Evolutionary conservation across 2,797 vertebrate species (phyloP).

Genomic region (Notolabrus celidotus): DNA sequence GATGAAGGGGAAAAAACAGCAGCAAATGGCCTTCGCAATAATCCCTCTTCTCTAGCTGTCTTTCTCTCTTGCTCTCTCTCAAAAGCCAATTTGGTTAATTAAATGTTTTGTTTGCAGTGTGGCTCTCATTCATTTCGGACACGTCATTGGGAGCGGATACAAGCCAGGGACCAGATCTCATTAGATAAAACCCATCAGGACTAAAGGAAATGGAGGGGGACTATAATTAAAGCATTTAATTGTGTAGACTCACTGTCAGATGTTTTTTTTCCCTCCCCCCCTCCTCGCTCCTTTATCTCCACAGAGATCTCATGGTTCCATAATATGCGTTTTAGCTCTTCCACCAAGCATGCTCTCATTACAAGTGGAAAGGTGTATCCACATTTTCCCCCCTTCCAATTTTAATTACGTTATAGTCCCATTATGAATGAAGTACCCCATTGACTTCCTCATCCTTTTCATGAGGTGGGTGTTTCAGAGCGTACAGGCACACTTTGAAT

Average conservation of each 20-base stretch:
- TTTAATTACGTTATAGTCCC: constrained; percentile 86
- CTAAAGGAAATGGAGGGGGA: constrained; percentile 98
- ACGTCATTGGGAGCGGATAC: constrained; percentile 98
- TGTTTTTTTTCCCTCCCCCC: constrained; percentile 54
- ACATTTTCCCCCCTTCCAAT: constrained; percentile 72
- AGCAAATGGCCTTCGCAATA: constrained; percentile 85
- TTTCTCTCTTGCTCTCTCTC: constrained; percentile 86
- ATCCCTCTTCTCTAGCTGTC: constrained; percentile 80
- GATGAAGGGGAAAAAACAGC: constrained; percentile 61
- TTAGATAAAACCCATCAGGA: constrained; percentile 99
- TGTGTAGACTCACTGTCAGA: constrained; percentile 97
- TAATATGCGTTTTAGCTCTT: constrained; percentile 84
- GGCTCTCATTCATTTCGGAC: constrained; percentile 99
- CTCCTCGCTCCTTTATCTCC: constrained; percentile 88
- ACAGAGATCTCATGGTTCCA: constrained; percentile 89
- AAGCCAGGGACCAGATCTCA: constrained; percentile 99
- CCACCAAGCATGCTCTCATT: constrained; percentile 82
- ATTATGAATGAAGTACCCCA: constrained; percentile 82
- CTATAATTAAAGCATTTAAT: constrained; percentile 99
- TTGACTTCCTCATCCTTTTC: constrained; percentile 81
- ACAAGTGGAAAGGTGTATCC: constrained; percentile 83
- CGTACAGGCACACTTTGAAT: constrained; percentile 74
- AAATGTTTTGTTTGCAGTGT: constrained; percentile 99
- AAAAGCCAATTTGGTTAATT: constrained; percentile 99
- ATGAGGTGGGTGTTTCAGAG: constrained; percentile 70